Base-by-base conservation (phyloP, 2,797 vertebrate genomes). In the Rhynchonycteris naso region DNA sequence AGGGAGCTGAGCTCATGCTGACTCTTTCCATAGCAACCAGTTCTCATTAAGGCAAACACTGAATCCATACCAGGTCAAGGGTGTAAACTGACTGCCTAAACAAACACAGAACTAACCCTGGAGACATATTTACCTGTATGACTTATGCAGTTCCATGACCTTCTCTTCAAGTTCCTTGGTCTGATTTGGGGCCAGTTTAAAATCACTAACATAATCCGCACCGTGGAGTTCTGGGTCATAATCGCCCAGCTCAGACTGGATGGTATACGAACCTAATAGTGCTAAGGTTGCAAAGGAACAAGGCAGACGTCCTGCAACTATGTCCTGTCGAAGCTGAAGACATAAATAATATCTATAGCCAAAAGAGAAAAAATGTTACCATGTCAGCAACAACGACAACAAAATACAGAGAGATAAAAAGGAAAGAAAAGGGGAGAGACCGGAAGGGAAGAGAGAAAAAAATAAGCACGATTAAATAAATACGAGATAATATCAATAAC, bases 261-360 rank as follows among this genome's bases (percentile, higher is more conserved):
- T 97, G 0, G 99, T 99, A 10, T 99, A 99, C 2, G 99, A 99
- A 38, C 99, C 99, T 96, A 99, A 97, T 74, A 99, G 98, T 28
- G 99, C 99, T 97, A 99, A 98, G 1, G 99, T 99, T 3, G 99
- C 99, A 74, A 99, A 99, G 88, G 99, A 99, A 88, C 99, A 99
- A 50, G 99, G 99, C 94, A 99, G 98, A 4, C 99, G 98, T 28
- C 99, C 99, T 1, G 97, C 97, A 72, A 99, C 95, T 90, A 99
- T 99, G 98, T 99, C 99, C 95, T 99, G 99, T 30, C 99, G 98
- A 76, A 99, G 98, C 97, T 99, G 99, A 68, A 99, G 99, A 98
- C 99, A 99, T 88, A 99, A 98, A 97, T 99, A 99, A 96, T 99
- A 99, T 97, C 99, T 99, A 97, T 26, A 95, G 15, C 4, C 56